Percentiles rank a stretch among this genome's conserved stretches.
Evolutionary conservation across 2,888 invertebrate genomes (phyloP).

Genomic region (Merodon equestris): DNA sequence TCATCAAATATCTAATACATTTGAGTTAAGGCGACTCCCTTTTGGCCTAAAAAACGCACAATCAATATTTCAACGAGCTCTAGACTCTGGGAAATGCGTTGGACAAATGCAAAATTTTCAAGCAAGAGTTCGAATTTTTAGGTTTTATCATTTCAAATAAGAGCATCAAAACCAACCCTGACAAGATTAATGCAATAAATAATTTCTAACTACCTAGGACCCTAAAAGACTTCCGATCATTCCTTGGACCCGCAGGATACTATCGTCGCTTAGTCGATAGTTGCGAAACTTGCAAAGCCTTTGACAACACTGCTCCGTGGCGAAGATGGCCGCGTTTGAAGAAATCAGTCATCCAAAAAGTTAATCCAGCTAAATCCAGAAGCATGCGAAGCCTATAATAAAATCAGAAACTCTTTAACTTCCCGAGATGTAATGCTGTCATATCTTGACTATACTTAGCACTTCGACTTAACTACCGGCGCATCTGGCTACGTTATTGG

Average conservation of each 20-base stretch:
- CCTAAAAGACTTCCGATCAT: no score
- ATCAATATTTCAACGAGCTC: conserved; percentile 3
- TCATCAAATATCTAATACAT: conserved; percentile 33
- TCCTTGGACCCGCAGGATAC: no score
- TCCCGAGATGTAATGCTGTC: not conserved
- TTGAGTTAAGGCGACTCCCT: conserved; percentile 2
- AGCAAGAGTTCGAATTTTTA: conserved; percentile 3
- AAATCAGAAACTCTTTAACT: not conserved
- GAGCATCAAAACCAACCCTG: no score
- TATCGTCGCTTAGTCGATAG: no score
- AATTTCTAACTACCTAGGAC: no score
- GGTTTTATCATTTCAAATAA: no score
- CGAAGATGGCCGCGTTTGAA: conserved; percentile 7
- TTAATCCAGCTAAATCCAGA: not conserved
- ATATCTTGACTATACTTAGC: not conserved
- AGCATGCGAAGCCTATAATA: not conserved
- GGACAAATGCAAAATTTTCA: conserved; percentile 3
- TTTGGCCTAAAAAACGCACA: not conserved
- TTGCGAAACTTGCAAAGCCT: conserved; percentile 2
- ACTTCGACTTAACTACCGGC: not conserved
- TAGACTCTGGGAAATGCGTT: not conserved
- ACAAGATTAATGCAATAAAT: no score
- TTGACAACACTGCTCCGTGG: conserved; percentile 8
- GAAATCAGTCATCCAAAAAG: not conserved
- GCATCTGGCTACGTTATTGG: no score